A percentile compares a stretch with the other conserved stretches of the same genome.
These are phyloP conservation scores for Zootoca vivipara DNA, from an alignment of 2,113 vertebrate species.

Conservation along the genomic window DNA sequence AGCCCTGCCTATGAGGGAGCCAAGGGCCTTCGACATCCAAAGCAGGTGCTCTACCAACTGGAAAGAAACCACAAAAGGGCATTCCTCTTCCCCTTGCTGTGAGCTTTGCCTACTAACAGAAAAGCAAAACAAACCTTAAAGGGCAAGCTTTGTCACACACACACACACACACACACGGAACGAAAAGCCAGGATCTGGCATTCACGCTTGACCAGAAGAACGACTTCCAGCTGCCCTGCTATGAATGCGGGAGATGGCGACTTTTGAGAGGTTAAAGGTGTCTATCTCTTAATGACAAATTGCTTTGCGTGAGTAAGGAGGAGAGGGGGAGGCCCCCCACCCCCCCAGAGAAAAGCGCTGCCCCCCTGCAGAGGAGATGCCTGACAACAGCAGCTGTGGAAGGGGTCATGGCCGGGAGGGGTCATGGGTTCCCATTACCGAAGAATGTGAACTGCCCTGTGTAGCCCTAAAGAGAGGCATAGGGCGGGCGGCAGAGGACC, in stretches of 20 bases:
- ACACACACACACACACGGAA: background rate
- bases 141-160: background rate
- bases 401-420: background rate
- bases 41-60: too few species aligned
- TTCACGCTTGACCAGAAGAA: slow-evolving; percentile 26
- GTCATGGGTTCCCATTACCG: background rate
- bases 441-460: background rate
- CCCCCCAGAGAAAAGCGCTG: slow-evolving; percentile 65
- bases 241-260: slow-evolving; percentile 34
- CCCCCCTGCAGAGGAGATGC: slow-evolving; percentile 70
- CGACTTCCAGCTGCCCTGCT: slow-evolving; percentile 6
- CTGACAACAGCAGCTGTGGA: slow-evolving; percentile 83
- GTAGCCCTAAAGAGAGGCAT: background rate
- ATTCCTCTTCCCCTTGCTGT: background rate
- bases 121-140: background rate
- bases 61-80: background rate
- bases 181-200: background rate
- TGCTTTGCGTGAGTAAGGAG: slow-evolving; percentile 29
- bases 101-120: background rate
- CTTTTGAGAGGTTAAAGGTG: slow-evolving; percentile 74
- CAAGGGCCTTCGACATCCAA: too few species aligned
- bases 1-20: too few species aligned
- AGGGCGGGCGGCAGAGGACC: background rate
- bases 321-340: slow-evolving; percentile 54
- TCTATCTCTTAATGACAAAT: slow-evolving; percentile 67